Evolutionary conservation across 2,797 vertebrate genomes (phyloP).

Genomic region (Chelonia mydas): DNA sequence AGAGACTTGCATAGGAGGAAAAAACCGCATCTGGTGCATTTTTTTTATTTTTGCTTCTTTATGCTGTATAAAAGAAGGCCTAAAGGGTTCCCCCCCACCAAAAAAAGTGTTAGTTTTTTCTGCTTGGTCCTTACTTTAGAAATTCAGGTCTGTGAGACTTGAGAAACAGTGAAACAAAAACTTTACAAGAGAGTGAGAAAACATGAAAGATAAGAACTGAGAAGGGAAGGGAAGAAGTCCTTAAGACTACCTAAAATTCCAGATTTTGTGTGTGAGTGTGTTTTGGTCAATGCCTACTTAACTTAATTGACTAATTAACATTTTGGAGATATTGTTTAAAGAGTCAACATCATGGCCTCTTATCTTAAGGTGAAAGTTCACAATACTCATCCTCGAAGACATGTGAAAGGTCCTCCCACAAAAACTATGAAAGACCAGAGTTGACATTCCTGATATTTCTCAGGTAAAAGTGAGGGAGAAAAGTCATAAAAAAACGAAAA

Average conservation of each 20-base stretch:
- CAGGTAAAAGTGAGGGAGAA: neutral
- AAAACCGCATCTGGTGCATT: neutral
- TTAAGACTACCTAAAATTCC: neutral
- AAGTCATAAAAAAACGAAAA: neutral
- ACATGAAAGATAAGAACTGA: neutral
- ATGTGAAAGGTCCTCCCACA: neutral
- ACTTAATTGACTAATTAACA: neutral
- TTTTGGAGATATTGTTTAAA: neutral
- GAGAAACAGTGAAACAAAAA: neutral
- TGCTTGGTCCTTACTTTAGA: neutral
- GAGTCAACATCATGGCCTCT: neutral
- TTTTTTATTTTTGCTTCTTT: neutral
- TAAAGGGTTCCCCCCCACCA: neutral
- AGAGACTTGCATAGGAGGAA: neutral
- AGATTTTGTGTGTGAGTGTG: too few relatives aligned
- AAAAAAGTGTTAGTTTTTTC: neutral
- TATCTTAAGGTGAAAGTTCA: neutral
- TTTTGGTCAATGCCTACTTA: neutral
- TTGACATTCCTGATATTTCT: neutral
- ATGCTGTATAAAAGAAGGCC: neutral
- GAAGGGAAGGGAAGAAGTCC: neutral
- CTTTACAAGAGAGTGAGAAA: neutral
- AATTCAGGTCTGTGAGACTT: neutral
- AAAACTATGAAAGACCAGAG: neutral
- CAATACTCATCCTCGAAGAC: neutral